These are phyloP conservation scores for Chamaea fasciata DNA, from an alignment of 2,113 vertebrate species.

Conservation along the genomic window DNA sequence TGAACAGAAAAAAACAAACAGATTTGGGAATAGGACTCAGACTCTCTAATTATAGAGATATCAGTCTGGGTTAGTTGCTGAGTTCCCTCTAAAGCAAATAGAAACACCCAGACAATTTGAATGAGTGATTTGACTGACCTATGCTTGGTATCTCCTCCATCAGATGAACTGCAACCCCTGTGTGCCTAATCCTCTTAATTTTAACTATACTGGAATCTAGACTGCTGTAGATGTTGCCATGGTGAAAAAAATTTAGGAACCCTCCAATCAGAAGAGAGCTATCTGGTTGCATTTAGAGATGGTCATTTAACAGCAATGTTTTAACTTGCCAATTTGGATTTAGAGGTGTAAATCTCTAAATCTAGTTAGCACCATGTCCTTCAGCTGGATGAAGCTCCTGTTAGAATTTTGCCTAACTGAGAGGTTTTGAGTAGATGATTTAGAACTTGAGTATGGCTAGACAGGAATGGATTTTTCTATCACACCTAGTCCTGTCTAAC, in stretches of 20 bases:
- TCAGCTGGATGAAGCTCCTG: background rate
- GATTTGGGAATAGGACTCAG: background rate
- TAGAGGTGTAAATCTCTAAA: background rate
- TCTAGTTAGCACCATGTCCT: background rate
- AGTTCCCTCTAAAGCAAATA: background rate
- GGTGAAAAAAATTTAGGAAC: background rate
- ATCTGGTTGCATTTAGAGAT: background rate
- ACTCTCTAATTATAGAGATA: background rate
- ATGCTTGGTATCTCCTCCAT: background rate
- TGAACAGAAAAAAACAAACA: background rate
- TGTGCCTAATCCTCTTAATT: background rate
- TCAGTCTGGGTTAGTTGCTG: fast-evolving
- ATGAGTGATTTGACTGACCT: background rate
- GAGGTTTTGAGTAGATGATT: background rate
- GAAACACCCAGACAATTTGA: background rate
- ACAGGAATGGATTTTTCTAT: background rate
- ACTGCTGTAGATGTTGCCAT: background rate
- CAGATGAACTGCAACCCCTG: background rate
- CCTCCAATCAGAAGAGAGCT: background rate
- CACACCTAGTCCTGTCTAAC: background rate
- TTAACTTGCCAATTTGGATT: background rate
- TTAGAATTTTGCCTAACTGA: background rate
- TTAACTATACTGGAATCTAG: background rate
- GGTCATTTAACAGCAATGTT: background rate
- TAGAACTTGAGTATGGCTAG: background rate